phyloP scores from a whole-genome alignment of 1,140 invertebrate species.

The Latrodectus geometricus region DNA sequence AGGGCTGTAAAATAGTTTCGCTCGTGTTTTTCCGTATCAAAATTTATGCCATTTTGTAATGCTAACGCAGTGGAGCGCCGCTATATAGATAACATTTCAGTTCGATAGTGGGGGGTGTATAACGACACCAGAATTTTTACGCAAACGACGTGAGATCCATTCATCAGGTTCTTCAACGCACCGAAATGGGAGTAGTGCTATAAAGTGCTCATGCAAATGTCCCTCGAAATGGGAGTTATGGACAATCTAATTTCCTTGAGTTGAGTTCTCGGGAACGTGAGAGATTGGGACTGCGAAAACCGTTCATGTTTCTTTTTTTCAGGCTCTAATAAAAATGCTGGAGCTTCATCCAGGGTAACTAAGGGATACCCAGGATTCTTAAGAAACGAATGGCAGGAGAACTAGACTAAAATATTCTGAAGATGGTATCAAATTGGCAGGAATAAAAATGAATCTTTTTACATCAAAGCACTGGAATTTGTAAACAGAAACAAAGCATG shows the following conservation, averaged over 20 bases:
- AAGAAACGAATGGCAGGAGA: no score
- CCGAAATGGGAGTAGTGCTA: constrained; percentile 10
- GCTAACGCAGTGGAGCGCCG: not conserved
- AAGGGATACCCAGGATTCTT: no score
- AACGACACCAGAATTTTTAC: constrained; percentile 54
- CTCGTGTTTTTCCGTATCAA: constrained; percentile 53
- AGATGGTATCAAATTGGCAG: no score
- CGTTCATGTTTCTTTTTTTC: not conserved
- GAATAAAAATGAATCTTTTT: no score
- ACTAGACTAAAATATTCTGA: no score
- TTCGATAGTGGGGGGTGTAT: constrained; percentile 22
- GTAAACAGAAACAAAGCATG: no score
- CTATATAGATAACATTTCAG: constrained; percentile 37
- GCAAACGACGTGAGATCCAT: constrained; percentile 54
- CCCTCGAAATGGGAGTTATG: constrained; percentile 52
- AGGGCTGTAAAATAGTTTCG: constrained; percentile 54
- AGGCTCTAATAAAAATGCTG: not conserved
- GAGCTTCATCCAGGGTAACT: no score
- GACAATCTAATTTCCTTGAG: constrained; percentile 55
- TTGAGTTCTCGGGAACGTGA: constrained; percentile 43
- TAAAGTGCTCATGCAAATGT: constrained; percentile 54
- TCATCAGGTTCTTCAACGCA: constrained; percentile 34
- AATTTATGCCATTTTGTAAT: constrained; percentile 52
- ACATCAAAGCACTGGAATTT: no score
- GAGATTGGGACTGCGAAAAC: constrained; percentile 10